Percentiles rank a stretch among this genome's conserved stretches.
Conservation (phyloP, 2,113 vertebrate genomes). For the Megalops atlanticus region DNA sequence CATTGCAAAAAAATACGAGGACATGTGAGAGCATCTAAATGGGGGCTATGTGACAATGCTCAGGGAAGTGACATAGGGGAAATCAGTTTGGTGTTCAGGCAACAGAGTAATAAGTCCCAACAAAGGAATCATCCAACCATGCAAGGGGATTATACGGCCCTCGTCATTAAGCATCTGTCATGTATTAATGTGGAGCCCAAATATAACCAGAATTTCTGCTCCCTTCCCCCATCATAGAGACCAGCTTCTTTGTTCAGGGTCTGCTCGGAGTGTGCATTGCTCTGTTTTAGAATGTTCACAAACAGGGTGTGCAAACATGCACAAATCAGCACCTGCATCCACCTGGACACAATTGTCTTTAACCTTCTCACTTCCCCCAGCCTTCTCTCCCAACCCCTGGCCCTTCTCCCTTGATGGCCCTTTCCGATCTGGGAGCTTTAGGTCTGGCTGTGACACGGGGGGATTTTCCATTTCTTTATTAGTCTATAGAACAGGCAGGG, state of each 20-base stretch:
- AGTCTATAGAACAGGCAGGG: not conserved
- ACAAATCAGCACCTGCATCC: not conserved
- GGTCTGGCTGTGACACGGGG: not conserved
- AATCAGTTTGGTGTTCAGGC: too few species aligned
- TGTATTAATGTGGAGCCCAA: not conserved
- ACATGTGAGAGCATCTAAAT: not conserved
- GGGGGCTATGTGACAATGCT: too few species aligned
- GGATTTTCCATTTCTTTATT: not conserved
- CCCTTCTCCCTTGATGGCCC: not conserved
- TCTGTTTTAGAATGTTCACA: not conserved
- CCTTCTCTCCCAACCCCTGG: not conserved
- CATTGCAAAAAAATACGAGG: not conserved
- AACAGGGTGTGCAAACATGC: not conserved
- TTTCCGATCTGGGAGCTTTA: not conserved
- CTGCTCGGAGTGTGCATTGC: not conserved
- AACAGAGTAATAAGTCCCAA: conserved; percentile 36
- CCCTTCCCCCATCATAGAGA: not conserved
- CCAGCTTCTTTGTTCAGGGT: not conserved
- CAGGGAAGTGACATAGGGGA: not conserved
- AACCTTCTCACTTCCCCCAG: not conserved
- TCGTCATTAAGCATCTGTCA: conserved; percentile 46
- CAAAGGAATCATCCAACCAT: conserved; percentile 51
- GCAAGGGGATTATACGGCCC: conserved; percentile 59
- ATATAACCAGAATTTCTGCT: not conserved
- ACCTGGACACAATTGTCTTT: not conserved